Base-by-base conservation (phyloP, 2,113 vertebrate genomes). In the Rhinichthys klamathensis region DNA sequence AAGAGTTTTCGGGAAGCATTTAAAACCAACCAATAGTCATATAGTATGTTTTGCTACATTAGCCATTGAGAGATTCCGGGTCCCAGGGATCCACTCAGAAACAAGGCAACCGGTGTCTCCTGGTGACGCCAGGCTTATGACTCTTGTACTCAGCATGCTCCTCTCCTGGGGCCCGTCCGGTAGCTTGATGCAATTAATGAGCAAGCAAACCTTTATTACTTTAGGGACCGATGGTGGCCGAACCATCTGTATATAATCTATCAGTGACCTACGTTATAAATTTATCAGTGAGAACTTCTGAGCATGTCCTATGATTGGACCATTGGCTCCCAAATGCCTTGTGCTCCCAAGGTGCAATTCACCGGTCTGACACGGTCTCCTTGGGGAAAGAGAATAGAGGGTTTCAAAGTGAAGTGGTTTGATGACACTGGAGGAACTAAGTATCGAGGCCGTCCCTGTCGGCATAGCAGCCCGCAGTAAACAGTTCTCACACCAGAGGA, bases 181-280 rank as follows among this genome's bases (percentile, higher is more conserved):
- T 63, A 23, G 21, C 25, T 35, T 74, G 35, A 78, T 81, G 54
- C 85, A 89, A 87, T 89, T 90, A 89, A 76, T 60, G 30, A 67
- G 44, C 51, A 69, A 69, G 82, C 27, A 46, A 56, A 46, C 56
- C 10, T 65, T 25, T 4, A 18, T 23, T 21, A 27, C 69, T 49
- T 72, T 32, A n/a, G 69, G 46, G 81, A 78, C 85, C 70, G 35
- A 65, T 58, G 32, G 16, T 8, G 67, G 54, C 54, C 56, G 16
- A 51, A 80, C 56, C 84, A 78, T 82, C 84, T 88, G 84, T 84
- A 30, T 86, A 76, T 75, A 76, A 54, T 76, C 74, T 76, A 54
- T 51, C 46, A 76, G 41, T 63, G 51, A 32, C 73, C 72, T 81
- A 75, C n/a, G 35, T 70, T 8, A 35, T 76, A 90, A 41, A 89